These are phyloP conservation scores for Dallia pectoralis DNA, from an alignment of 2,797 vertebrate genomes.

Conservation along the genomic window DNA sequence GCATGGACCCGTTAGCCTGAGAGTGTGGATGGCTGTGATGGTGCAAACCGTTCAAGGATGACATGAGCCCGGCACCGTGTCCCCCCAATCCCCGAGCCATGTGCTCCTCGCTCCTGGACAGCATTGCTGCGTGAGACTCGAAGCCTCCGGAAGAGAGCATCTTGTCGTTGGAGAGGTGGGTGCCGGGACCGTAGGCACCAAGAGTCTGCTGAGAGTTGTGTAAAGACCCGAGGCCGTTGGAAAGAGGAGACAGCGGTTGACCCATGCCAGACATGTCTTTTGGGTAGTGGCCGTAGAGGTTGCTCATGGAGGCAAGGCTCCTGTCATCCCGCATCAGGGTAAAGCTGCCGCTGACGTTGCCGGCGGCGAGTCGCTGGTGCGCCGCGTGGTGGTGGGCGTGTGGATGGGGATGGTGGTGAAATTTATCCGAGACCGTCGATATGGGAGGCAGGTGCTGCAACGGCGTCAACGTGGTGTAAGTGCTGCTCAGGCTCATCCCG, in stretches of 20 bases:
- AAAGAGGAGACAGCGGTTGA: constrained; percentile 87
- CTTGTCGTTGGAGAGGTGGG: constrained; percentile 90
- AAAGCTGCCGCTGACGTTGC: constrained; percentile 93
- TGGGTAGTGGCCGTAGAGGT: constrained; percentile 92
- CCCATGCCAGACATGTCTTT: constrained; percentile 94
- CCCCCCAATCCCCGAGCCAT: constrained; percentile 85
- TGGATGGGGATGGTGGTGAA: constrained; percentile 82
- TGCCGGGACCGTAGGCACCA: constrained; percentile 85
- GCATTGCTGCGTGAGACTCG: constrained; percentile 90
- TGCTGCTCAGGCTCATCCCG: constrained; percentile 90
- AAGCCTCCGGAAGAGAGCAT: constrained; percentile 90
- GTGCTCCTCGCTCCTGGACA: constrained; percentile 89
- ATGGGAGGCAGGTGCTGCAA: constrained; percentile 95
- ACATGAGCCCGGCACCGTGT: constrained; percentile 84
- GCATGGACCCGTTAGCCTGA: constrained; percentile 81
- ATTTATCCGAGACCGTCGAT: constrained; percentile 94
- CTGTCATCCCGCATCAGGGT: constrained; percentile 93
- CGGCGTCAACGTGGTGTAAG: constrained; percentile 93
- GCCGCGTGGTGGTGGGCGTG: constrained; percentile 82
- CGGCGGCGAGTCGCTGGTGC: constrained; percentile 85
- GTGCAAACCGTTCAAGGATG: constrained; percentile 84
- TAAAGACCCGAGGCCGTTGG: constrained; percentile 87
- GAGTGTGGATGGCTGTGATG: constrained; percentile 83
- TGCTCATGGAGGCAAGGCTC: constrained; percentile 90
- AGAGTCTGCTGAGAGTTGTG: constrained; percentile 89